Evolutionary conservation across 2,888 invertebrate species (phyloP).

Genomic region (Andrena camellia): DNA sequence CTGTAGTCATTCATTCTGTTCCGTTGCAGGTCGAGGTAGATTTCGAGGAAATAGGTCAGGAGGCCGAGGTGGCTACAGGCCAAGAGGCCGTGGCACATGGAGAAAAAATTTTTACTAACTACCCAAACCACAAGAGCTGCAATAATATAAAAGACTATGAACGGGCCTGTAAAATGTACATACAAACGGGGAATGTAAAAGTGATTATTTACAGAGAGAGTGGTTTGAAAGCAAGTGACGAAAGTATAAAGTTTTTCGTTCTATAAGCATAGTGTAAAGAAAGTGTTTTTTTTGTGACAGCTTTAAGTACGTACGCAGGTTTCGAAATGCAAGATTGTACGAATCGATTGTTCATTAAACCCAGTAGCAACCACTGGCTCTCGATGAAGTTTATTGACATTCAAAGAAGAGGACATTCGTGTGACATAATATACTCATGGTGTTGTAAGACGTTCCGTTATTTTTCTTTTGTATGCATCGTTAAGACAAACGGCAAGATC

Average conservation of each 20-base stretch:
- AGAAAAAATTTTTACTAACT: constrained; percentile 82
- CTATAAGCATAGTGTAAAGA: constrained; percentile 57
- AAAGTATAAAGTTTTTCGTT: constrained; percentile 51
- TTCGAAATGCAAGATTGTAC: constrained; percentile 32
- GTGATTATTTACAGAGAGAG: constrained; percentile 63
- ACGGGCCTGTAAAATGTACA: constrained; percentile 64
- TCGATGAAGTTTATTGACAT: constrained; percentile 6
- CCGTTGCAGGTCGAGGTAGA: constrained; percentile 79
- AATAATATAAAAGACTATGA: constrained; percentile 50
- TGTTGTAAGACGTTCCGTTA: constrained; percentile 19
- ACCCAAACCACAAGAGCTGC: constrained; percentile 43
- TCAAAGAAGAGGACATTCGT: constrained; percentile 32
- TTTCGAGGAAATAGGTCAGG: constrained; percentile 80
- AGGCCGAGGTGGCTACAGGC: constrained; percentile 81
- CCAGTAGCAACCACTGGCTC: constrained; percentile 6
- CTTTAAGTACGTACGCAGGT: constrained; percentile 44
- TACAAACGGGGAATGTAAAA: constrained; percentile 55
- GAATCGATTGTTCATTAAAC: constrained; percentile 27
- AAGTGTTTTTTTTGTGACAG: constrained; percentile 53
- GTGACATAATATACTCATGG: constrained; percentile 38
- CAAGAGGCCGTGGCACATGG: constrained; percentile 81
- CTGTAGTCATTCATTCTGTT: constrained; percentile 1
- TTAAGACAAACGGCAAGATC: constrained; percentile 8
- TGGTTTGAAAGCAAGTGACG: constrained; percentile 55
- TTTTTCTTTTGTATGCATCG: constrained; percentile 33